Evolutionary conservation across 2,797 vertebrate genomes (phyloP), one percentile per base, ranked within the genome.

Genomic region (Hypotaenidia philippensis): DNA sequence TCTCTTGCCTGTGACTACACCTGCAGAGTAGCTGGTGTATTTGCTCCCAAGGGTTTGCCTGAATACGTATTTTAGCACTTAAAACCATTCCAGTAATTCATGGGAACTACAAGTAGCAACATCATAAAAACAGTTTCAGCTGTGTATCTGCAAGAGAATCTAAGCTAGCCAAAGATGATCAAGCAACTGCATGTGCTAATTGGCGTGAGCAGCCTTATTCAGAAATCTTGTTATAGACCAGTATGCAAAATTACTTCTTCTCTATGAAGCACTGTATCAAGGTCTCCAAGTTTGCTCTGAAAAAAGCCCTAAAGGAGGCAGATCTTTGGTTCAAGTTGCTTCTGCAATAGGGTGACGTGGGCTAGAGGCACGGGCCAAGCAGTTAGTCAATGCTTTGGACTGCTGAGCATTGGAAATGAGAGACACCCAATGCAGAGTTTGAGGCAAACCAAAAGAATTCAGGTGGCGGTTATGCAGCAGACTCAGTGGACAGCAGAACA

Each of bases 1-100:
- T 26, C 29, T 41, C 36, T 32, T 0, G 1, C 23, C 55, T 22
- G 23, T 1, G 0, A 47, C 32, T 40, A 31, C 25, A 15, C 22
- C 45, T 40, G 10, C 60, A 25, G 45, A 0, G 1, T 29, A 74
- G 75, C 22, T 38, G 31, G 55, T 20, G 64, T 19, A 31, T 40
- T 40, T 0, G 2, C 18, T 53, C 66, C 15, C 3, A 0, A 65
- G 15, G 20, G 52, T 71, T 78, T 65, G 14, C 32, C 23, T 10
- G 15, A 18, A 15, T 8, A 23, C 7, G 0, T 14, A 16, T 8
- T 38, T 31, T 22, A 10, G 18, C 14, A 65, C 65, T 52, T 65
- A 57, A 47, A 77, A 34, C 10, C 15, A 5, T 19, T 50, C 23
- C 2, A 32, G 11, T 57, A 57, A 70, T 7, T 29, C 8, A 14